These are phyloP conservation scores for Triplophysa tibetana DNA, from an alignment of 2,113 vertebrate genomes.

Conservation along the genomic window DNA sequence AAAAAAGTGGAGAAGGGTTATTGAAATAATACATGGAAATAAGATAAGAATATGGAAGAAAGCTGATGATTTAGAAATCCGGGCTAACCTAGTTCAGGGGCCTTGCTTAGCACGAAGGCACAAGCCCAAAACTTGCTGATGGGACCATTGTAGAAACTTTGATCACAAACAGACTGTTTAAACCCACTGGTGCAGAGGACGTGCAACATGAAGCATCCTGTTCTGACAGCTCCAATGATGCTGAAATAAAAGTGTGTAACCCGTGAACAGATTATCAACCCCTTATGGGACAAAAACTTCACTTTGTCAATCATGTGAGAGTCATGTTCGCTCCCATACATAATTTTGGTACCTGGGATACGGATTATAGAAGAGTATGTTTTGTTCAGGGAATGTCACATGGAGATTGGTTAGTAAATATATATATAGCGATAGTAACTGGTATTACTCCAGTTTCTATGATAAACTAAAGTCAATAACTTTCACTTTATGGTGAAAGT, in stretches of 20 bases:
- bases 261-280: neutral
- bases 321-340: neutral
- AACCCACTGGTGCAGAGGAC: conserved; percentile 98
- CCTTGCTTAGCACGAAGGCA: conserved; percentile 98
- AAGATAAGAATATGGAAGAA: too few species aligned
- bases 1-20: neutral
- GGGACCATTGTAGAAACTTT: conserved; percentile 98
- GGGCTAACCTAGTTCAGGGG: conserved; percentile 94
- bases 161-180: conserved; percentile 97
- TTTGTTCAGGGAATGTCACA: neutral
- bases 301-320: neutral
- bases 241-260: conserved; percentile 63
- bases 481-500: conserved; percentile 5
- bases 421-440: neutral
- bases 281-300: neutral
- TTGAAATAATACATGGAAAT: too few species aligned
- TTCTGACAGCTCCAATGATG: conserved; percentile 98
- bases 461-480: conserved; percentile 13
- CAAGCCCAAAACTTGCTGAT: conserved; percentile 99
- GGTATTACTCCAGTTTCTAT: neutral
- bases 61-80: neutral
- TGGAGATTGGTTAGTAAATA: too few species aligned
- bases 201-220: conserved; percentile 95
- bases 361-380: neutral
- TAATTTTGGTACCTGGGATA: neutral